Evolutionary conservation across 2,888 invertebrate genomes (phyloP), one percentile per base, ranked within the genome.

Genomic region (Drosophila paranaensis): DNA sequence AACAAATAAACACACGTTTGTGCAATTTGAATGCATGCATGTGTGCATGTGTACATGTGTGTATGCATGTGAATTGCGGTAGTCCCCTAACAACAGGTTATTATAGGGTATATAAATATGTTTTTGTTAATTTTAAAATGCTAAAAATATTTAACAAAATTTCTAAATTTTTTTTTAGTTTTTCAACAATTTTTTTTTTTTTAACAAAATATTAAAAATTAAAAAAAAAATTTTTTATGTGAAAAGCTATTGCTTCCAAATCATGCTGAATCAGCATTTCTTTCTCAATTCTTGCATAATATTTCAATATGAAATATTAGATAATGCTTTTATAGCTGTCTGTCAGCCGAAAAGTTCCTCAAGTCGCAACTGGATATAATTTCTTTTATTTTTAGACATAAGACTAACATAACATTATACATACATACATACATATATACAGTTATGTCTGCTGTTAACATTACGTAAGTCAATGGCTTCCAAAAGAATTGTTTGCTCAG

Each of bases 381-480:
- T 16, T 16, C 48, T 50, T 50, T 50, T 50, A 50, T 33, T 50
- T 50, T 11, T 50, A 30, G n/a, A 16, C 30, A 10, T 30, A 48
- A 48, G 10, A 50, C 10, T 35, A 35, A 27, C 27, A 27, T 27
- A 27, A 50, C 2, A 50, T 16, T 50, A 20, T 3, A 35, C 33
- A 35, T 2, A 6, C 27, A 6, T 27, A 27, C 27, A 27, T 37
- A 27, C 8, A 0, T 30, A 6, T 20, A 3, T 45, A n/a, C 4
- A 10, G 10, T 2, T 10, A 6, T 33, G n/a, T 16, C 6, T 16
- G 9, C 6, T 48, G n/a, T 30, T 48, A 48, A 30, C 48, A 50
- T 50, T 50, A 57, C 35, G 57, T 57, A 46, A 57, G 25, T 1
- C 57, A 45, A 27, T n/a, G 45, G 27, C 57, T 14, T 56, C 35